Base-by-base conservation (phyloP, 1,140 invertebrate species). In the Caerostris darwini region DNA sequence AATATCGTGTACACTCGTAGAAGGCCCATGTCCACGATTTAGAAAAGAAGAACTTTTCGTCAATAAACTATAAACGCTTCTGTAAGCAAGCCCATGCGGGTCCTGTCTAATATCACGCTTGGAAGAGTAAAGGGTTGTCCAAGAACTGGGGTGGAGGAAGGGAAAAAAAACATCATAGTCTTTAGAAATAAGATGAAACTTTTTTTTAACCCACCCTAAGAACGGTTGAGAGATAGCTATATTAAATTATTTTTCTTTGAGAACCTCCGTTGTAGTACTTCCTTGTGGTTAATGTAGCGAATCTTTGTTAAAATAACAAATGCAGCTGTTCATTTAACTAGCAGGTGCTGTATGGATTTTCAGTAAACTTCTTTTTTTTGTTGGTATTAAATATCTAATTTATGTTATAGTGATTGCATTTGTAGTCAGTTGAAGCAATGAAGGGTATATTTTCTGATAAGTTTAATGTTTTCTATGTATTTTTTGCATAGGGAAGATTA, bases 41-140 rank as follows among this genome's bases (percentile, higher is more conserved):
- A 85, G 82, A 54, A 85, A 85, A 85, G 82, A 85, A 85, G 57
- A 85, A 85, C 82, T 85, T 85, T 57, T 3, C 54, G 82, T 58
- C 82, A 85, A 85, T 85, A 85, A 85, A 85, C 54, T 85, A 85
- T 85, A 85, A 85, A 85, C 82, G 82, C n/a, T 85, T 85, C 82
- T 85, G 82, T 85, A 85, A 85, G 54, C 82, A 85, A n/a, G 17
- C 57, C 8, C 82, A 85, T 85, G 82, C 82, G 82, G 82, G 82
- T 85, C 82, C 57, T 56, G 82, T 56, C 82, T 85, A 85, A 85
- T 85, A 85, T 57, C 82, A 85, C 82, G 82, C 54, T 57, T 85
- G 82, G 82, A 85, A 85, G 82, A 19, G 82, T 85, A 85, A 85
- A 8, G 54, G 82, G 54, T 50, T 77, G 71, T 77, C 71, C 34